Evolutionary conservation across 1,140 invertebrate genomes (phyloP), one percentile per base, ranked within the genome.

Genomic region (Cotesia vestalis): DNA sequence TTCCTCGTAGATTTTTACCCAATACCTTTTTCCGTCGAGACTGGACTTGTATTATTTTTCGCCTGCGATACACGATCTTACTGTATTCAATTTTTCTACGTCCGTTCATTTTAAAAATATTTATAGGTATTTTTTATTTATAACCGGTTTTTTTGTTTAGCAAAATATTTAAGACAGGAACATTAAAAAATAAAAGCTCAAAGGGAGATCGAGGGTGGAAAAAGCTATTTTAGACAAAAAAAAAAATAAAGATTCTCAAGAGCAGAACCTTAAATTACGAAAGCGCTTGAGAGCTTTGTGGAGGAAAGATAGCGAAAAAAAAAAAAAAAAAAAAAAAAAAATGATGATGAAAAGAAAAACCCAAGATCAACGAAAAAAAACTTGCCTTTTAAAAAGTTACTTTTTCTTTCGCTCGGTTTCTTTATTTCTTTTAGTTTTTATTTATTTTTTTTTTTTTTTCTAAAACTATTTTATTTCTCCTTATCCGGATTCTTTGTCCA

Each of bases 381-480:
- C 79, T 82, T 79, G 76, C 77, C 78, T 81, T 78, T 81, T 78
- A 80, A 81, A 75, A 81, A 81, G 77, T 79, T 80, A 78, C 76
- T 76, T 78, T 77, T 75, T 74, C 64, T 63, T 76, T 71, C 64
- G 68, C 27, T 27, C 27, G 2, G 27, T 69, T 59, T 55, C 67
- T 35, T 38, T 38, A n/a, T 69, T 9, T 9, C 14, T 17, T 17
- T 17, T 60, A n/a, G 6, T 60, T n/a, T 17, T 17, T 20, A 17
- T 11, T 14, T 20, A 55, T 57, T 27, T 11, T 34, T 62, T 80
- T 82, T 79, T 78, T 77, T 76, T 77, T 78, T 80, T 78, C 74
- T 70, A 64, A 75, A 78, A 76, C 71, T 69, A 17, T 46, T 55
- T 59, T 35, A 5, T 73, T 60, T 46, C 71, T 55, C 40, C 40